Percentiles rank a stretch among this genome's conserved stretches.
Evolutionary conservation across 2,113 vertebrate species (phyloP).

Genomic region (Malurus elegans): DNA sequence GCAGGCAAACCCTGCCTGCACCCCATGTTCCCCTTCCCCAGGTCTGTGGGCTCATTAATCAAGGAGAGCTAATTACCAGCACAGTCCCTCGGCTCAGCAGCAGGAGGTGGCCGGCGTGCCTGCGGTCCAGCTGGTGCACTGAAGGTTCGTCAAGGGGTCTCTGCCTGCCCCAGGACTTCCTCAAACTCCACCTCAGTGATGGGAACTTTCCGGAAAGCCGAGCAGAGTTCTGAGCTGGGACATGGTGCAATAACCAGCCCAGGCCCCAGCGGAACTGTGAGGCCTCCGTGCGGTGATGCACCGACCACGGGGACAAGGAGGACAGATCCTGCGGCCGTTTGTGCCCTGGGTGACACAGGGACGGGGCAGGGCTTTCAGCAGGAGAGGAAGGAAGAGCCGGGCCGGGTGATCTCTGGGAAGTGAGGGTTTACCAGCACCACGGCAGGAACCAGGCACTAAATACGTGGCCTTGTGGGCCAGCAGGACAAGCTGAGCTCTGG

Average conservation of each 20-base stretch:
- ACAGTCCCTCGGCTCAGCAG: background rate
- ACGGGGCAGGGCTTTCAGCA: background rate
- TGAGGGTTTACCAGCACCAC: background rate
- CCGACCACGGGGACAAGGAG: background rate
- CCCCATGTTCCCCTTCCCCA: background rate
- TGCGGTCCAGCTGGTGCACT: background rate
- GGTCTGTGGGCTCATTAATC: background rate
- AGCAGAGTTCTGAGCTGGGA: background rate
- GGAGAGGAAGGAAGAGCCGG: background rate
- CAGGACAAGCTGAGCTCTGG: accelerated
- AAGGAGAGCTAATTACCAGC: background rate
- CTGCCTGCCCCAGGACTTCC: background rate
- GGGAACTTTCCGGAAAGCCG: background rate
- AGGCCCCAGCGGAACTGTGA: background rate
- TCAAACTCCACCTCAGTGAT: background rate
- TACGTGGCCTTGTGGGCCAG: accelerated
- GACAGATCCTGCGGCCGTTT: background rate
- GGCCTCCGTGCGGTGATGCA: background rate
- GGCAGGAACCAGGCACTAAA: background rate
- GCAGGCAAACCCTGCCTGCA: background rate
- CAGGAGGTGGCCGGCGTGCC: background rate
- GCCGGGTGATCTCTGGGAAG: background rate
- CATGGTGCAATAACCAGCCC: background rate
- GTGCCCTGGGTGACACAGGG: background rate
- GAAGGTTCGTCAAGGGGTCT: background rate